These are phyloP conservation scores for Carposina sasakii DNA, from an alignment of 1,140 invertebrate genomes.

Conservation along the genomic window DNA sequence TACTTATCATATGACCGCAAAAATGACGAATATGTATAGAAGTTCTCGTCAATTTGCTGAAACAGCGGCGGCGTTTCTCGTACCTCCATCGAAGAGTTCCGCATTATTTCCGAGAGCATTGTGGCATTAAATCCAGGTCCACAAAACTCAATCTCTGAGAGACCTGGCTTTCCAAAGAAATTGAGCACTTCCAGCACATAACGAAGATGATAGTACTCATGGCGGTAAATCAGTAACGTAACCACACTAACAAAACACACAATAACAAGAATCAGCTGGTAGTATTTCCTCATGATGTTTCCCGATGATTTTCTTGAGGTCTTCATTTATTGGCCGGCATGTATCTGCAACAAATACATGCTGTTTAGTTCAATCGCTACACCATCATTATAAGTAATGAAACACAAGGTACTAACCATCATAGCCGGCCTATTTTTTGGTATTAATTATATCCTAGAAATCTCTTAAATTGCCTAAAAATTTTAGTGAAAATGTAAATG, in stretches of 20 bases:
- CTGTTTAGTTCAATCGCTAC: not conserved
- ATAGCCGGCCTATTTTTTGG: no score
- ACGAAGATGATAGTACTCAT: conserved; percentile 82
- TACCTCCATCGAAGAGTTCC: conserved; percentile 58
- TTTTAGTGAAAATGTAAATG: not conserved
- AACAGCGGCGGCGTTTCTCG: conserved; percentile 64
- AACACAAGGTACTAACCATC: no score
- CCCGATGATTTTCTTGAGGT: conserved; percentile 43
- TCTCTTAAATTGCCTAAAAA: not conserved
- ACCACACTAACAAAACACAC: conserved; percentile 78
- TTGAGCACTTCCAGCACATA: conserved; percentile 85
- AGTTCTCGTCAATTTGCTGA: conserved; percentile 69
- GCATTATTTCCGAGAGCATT: conserved; percentile 60
- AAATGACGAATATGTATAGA: conserved; percentile 73
- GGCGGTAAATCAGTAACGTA: conserved; percentile 82
- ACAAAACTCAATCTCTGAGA: conserved; percentile 67
- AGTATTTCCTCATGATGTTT: conserved; percentile 81
- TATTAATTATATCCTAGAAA: not conserved
- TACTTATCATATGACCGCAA: conserved; percentile 67
- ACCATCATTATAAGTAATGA: not conserved
- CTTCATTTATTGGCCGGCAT: conserved; percentile 50
- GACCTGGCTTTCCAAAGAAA: conserved; percentile 79
- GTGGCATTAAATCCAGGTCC: conserved; percentile 69
- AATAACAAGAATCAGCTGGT: conserved; percentile 79
- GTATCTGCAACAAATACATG: conserved; percentile 6